These are phyloP conservation scores for Gymnothorax javanicus DNA, from an alignment of 2,797 vertebrate species.

Conservation along the genomic window DNA sequence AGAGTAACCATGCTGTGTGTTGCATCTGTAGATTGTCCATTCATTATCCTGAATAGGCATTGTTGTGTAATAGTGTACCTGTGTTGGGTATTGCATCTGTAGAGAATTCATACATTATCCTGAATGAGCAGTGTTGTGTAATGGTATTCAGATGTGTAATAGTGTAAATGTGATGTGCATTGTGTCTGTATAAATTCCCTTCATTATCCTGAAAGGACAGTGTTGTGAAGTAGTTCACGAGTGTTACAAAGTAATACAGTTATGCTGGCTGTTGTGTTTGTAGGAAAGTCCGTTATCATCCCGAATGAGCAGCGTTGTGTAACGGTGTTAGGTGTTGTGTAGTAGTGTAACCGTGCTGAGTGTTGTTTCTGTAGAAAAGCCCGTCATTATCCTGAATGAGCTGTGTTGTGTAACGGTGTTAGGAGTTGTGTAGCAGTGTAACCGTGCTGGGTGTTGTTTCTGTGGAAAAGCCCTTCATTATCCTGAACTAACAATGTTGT, in stretches of 20 bases:
- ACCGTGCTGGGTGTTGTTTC: not conserved
- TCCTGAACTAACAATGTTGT: not conserved
- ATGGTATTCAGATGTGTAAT: not conserved
- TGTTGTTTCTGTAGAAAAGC: not conserved
- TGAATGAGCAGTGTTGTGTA: not conserved
- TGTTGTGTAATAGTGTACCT: not conserved
- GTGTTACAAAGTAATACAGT: no score
- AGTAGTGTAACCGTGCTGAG: not conserved
- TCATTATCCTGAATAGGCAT: no score
- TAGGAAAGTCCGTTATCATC: no score
- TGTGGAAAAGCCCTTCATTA: not conserved
- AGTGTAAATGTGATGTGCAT: not conserved
- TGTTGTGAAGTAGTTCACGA: no score
- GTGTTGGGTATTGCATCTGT: conserved; percentile 17
- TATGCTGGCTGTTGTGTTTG: not conserved
- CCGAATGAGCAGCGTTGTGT: no score
- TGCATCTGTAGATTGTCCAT: not conserved
- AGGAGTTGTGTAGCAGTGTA: not conserved
- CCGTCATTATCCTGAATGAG: no score
- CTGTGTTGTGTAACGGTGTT: not conserved
- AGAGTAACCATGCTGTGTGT: no score
- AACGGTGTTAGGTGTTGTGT: no score
- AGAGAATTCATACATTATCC: no score
- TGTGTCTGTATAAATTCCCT: not conserved
- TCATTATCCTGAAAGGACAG: no score